Evolutionary conservation across 2,797 vertebrate species (phyloP), one percentile per base, ranked within the genome.

Genomic region (Chloroceryle inda): DNA sequence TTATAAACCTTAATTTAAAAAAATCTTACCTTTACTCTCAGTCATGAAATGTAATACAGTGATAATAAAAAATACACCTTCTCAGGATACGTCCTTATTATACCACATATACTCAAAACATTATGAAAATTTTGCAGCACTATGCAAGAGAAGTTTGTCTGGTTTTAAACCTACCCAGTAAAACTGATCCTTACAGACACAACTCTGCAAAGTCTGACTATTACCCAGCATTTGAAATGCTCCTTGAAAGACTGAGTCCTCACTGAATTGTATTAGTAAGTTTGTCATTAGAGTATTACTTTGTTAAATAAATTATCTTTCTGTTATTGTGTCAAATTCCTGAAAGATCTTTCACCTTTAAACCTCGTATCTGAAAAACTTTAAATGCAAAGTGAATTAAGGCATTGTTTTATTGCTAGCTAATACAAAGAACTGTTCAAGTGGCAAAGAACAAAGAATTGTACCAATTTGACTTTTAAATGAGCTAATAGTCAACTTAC

Each of bases 341-440:
- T 38, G 49, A 63, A 64, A 79, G 84, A 19, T 24, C 63, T 38
- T 88, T 24, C 31, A 75, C 18, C 38, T 89, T 82, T 77, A 82
- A 91, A 59, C 6, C 21, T 47, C 27, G 12, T 63, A 67, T 71
- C 21, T 86, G 58, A 88, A 78, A 94, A 92, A 66, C n/a, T 49
- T 75, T 24, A 59, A 88, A 44, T 33, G 40, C 56, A 58, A 80
- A 89, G 19, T 53, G 64, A 91, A 94, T 92, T 12, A 63, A 77
- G 92, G 71, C 76, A 68, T 5, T 85, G 71, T 69, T 94, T 94
- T 94, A 94, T 86, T 90, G 74, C 71, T 86, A 73, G 64, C 17
- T 76, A 69, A 92, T 20, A 85, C 40, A 91, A 92, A 79, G 80
- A 89, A 42, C 79, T 16, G 50, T 73, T 96, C 55, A 88, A 91